Base-by-base conservation (phyloP, 2,113 vertebrate species). In the Ochotona princeps region DNA sequence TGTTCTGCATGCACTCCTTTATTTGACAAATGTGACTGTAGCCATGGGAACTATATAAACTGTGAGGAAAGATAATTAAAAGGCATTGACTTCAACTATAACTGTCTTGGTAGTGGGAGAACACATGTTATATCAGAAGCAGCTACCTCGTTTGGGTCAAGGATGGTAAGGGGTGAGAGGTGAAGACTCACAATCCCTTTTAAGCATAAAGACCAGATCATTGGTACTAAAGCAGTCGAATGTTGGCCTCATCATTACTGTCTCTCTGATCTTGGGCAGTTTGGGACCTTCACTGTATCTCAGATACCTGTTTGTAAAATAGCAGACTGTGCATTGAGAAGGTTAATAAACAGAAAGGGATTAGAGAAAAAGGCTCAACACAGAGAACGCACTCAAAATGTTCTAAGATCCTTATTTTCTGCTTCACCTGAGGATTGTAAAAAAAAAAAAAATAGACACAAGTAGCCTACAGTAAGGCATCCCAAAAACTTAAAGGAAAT, bases 91-190 rank as follows among this genome's bases (percentile, higher is more conserved):
- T 66, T 44, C 61, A 63, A 30, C 61, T 17, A 6, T 17, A 35
- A 92, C 14, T 17, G 57, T 60, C 66, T 91, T 86, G 28, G 63
- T 38, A n/a, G n/a, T 49, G 8, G 44, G 49, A 15, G 65, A 20
- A 1, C 38, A 9, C 18, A 49, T 1, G 13, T 0, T 11, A 15
- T 18, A 38, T 54, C 12, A 7, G 74, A 30, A 96, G 30, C 23
- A 51, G 4, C 2, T 20, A 87, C 47, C 21, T 17, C 8, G 5
- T 47, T 13, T 73, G 60, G 9, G 26, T 26, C 51, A 83, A 78
- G 13, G n/a, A 7, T 2, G 0, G 0, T 5, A 10, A 30, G 1
- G 18, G 1, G 2, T 30, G 0, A 10, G 21, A 30, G 65, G 30
- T 54, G 21, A 51, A 23, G 17, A 73, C 20, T 23, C 35, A 81